phyloP scores from a whole-genome alignment of 2,888 invertebrate genomes.

The Metacarcinus magister region DNA sequence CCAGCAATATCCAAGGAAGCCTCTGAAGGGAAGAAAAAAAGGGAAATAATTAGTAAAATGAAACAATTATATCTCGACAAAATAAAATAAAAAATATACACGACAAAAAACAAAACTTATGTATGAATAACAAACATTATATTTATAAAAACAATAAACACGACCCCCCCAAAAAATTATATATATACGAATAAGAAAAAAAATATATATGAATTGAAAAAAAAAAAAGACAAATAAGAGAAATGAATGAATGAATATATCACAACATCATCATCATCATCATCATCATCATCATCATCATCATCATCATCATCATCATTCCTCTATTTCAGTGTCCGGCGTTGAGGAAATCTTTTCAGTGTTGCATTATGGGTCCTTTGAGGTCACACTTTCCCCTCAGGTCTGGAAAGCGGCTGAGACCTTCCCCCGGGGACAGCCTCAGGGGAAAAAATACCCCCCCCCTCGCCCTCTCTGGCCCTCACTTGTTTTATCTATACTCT shows the following conservation, averaged over 20 bases:
- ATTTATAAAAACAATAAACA: no score
- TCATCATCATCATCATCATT: conserved; percentile 18
- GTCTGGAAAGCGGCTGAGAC: conserved; percentile 12
- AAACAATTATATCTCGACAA: no score
- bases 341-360: background rate
- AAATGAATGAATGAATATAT: background rate
- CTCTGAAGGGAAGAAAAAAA: background rate
- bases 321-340: background rate
- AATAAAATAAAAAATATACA: no score
- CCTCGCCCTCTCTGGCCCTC: background rate
- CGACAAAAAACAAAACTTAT: no score
- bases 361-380: background rate
- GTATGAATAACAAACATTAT: no score
- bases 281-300: conserved; percentile 56
- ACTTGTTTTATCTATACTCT: background rate
- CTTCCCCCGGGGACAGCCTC: background rate
- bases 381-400: background rate
- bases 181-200: background rate
- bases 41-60: background rate
- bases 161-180: background rate
- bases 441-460: background rate
- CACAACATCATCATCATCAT: background rate
- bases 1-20: background rate
- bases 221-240: background rate
- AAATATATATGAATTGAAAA: background rate